Conservation (phyloP, 2,888 invertebrate species). For the Neoascia interrupta region DNA sequence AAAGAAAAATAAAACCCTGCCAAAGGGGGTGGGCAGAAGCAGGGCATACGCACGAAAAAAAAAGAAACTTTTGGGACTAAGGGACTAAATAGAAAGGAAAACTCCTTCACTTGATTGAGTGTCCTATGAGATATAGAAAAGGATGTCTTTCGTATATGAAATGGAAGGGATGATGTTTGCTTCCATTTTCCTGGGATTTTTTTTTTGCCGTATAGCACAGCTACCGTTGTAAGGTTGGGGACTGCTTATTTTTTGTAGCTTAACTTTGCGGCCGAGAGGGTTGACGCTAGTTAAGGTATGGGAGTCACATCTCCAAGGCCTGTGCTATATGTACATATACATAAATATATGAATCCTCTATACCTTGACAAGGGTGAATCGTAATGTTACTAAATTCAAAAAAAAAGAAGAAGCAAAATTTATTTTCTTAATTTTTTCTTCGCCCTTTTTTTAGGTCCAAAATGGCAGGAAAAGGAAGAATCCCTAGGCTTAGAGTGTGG, state of each 20-base stretch:
- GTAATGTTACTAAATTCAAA: constrained; percentile 48
- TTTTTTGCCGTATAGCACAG: too few species aligned
- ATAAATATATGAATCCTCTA: constrained; percentile 43
- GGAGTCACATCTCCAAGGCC: constrained; percentile 45
- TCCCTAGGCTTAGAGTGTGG: neutral
- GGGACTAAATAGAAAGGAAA: constrained; percentile 56
- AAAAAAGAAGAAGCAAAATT: constrained; percentile 33
- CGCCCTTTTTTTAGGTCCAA: constrained; percentile 40
- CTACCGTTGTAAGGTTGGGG: constrained; percentile 21
- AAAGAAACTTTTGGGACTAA: constrained; percentile 57
- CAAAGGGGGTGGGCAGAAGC: constrained; percentile 1
- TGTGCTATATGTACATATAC: too few species aligned
- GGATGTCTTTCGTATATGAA: constrained; percentile 56
- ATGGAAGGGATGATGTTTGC: constrained; percentile 61
- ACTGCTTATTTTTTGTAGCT: constrained; percentile 25
- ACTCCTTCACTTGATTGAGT: constrained; percentile 69
- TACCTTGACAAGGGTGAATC: constrained; percentile 64
- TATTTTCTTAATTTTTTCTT: constrained; percentile 59
- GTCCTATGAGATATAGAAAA: constrained; percentile 64
- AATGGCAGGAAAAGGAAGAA: constrained; percentile 32
- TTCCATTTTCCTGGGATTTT: constrained; percentile 16
- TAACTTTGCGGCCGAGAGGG: constrained; percentile 68
- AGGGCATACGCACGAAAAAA: neutral
- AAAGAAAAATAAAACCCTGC: constrained; percentile 37
- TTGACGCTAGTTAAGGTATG: constrained; percentile 52